phyloP scores from a whole-genome alignment of 1,140 invertebrate genomes.

The Drosophila cardini region DNA sequence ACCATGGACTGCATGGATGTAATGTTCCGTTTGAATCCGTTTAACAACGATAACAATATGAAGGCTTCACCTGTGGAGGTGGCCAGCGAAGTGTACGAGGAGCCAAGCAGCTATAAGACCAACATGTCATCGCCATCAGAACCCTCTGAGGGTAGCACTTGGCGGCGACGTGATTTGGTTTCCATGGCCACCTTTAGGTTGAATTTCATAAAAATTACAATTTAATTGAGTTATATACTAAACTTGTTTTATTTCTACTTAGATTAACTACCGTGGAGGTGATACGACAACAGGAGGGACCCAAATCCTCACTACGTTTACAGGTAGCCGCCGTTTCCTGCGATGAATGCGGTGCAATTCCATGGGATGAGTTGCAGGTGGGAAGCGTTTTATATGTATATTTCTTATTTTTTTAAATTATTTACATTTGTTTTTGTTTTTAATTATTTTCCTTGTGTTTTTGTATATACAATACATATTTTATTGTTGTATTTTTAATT shows the following conservation, averaged over 20 bases:
- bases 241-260: background rate
- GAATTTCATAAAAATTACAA: background rate
- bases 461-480: conserved; percentile 34
- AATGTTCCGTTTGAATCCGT: conserved; percentile 86
- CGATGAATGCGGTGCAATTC: conserved; percentile 94
- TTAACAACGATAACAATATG: conserved; percentile 84
- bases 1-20: conserved; percentile 88
- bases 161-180: conserved; percentile 91
- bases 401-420: background rate
- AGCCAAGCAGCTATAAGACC: conserved; percentile 87
- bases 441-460: conserved; percentile 53
- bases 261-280: conserved; percentile 92
- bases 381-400: conserved; percentile 9
- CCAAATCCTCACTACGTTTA: conserved; percentile 90
- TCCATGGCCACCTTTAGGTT: conserved; percentile 85
- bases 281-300: conserved; percentile 91
- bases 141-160: conserved; percentile 91
- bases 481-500: conserved; percentile 27
- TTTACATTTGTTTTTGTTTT: background rate
- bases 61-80: conserved; percentile 88
- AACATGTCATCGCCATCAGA: conserved; percentile 90
- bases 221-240: background rate
- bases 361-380: conserved; percentile 97
- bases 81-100: conserved; percentile 94
- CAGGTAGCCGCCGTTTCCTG: conserved; percentile 91